These are phyloP conservation scores for Hylomyscus alleni DNA, from an alignment of 2,797 vertebrate genomes.

Conservation along the genomic window DNA sequence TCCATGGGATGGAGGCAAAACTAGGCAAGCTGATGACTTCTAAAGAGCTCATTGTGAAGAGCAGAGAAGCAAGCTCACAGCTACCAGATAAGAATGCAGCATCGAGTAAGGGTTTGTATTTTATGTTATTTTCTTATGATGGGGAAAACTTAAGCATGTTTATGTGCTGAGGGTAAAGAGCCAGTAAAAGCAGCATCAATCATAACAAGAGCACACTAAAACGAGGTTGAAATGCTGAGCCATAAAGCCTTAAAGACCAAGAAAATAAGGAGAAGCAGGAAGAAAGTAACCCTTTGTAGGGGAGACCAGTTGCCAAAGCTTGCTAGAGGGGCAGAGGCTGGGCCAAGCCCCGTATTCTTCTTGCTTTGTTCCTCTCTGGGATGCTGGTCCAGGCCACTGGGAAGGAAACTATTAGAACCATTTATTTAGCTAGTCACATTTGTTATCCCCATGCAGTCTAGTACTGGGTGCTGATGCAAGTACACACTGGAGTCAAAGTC, in stretches of 20 bases:
- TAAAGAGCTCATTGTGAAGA: background rate
- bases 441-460: background rate
- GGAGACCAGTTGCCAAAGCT: background rate
- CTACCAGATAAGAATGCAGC: conserved; percentile 37
- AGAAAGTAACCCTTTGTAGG: conserved; percentile 23
- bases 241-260: conserved; percentile 74
- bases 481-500: background rate
- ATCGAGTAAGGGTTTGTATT: conserved; percentile 67
- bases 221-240: conserved; percentile 40
- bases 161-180: conserved; percentile 77
- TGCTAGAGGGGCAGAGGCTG: background rate
- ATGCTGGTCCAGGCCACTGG: background rate
- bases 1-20: background rate
- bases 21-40: background rate
- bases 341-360: background rate
- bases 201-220: conserved; percentile 74
- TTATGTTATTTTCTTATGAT: conserved; percentile 68
- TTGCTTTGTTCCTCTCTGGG: background rate
- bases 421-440: background rate
- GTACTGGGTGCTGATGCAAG: background rate
- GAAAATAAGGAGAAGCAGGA: conserved; percentile 70
- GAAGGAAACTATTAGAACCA: background rate
- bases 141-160: conserved; percentile 76
- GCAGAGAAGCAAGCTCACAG: background rate
- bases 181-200: conserved; percentile 78